These are phyloP conservation scores for Drosophila paramelanica DNA, from an alignment of 2,888 invertebrate genomes.

Conservation along the genomic window DNA sequence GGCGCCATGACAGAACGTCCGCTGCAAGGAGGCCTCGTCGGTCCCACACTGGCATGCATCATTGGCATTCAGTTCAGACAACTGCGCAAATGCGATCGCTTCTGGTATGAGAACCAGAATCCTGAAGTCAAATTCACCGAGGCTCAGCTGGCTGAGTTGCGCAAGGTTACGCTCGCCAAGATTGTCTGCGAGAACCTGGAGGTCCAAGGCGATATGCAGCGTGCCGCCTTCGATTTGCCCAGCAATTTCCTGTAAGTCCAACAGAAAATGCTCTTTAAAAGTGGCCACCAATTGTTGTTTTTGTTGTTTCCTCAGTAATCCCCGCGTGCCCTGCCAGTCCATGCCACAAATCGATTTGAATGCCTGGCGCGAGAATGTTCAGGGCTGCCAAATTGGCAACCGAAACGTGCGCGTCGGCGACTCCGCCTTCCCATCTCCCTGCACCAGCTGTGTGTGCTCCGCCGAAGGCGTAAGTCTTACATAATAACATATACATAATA, in stretches of 20 bases:
- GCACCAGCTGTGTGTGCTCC: slow-evolving; percentile 95
- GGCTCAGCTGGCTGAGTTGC: slow-evolving; percentile 93
- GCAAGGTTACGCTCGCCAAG: slow-evolving; percentile 94
- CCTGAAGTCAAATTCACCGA: slow-evolving; percentile 92
- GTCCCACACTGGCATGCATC: slow-evolving; percentile 97
- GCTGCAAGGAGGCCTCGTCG: slow-evolving; percentile 95
- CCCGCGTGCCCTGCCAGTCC: slow-evolving; percentile 93
- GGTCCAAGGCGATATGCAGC: slow-evolving; percentile 92
- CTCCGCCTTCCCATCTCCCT: slow-evolving; percentile 95
- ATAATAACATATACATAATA: not conserved
- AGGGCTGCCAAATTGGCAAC: slow-evolving; percentile 93
- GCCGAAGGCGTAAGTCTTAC: slow-evolving; percentile 91
- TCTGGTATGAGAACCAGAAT: slow-evolving; percentile 97
- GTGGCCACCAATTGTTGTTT: not conserved
- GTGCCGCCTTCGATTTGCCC: slow-evolving; percentile 95
- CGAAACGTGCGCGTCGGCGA: slow-evolving; percentile 92
- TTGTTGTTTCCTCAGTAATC: slow-evolving; percentile 87
- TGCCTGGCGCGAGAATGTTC: slow-evolving; percentile 93
- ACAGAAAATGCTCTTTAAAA: not conserved
- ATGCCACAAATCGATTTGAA: slow-evolving; percentile 92
- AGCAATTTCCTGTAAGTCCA: slow-evolving; percentile 92
- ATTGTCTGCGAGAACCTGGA: slow-evolving; percentile 96
- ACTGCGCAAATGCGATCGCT: slow-evolving; percentile 96
- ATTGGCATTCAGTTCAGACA: slow-evolving; percentile 97
- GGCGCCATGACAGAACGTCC: slow-evolving; percentile 96